These are phyloP conservation scores for Geodia barretti DNA, from an alignment of 37 sponge, comb jelly and placozoan species.

Conservation along the genomic window DNA sequence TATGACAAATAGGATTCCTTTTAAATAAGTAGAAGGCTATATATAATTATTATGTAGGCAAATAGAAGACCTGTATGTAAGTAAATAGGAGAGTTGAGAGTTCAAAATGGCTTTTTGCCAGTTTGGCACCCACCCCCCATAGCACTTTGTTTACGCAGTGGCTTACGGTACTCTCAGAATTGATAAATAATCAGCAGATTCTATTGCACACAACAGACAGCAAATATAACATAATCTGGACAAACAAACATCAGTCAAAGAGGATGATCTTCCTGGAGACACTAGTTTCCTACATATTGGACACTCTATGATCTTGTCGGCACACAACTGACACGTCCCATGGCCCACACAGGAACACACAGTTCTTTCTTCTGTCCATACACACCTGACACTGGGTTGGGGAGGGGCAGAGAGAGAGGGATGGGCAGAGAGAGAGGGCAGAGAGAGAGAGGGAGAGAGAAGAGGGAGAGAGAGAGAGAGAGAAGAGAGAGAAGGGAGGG, in stretches of 20 bases:
- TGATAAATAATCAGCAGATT: too few relatives aligned
- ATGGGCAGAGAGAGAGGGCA: background rate
- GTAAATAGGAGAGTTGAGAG: too few relatives aligned
- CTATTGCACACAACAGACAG: too few relatives aligned
- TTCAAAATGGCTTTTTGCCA: too few relatives aligned
- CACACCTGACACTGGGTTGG: conserved; percentile 85
- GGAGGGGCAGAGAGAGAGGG: background rate
- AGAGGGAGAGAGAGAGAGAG: background rate
- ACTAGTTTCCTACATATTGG: conserved; percentile 88
- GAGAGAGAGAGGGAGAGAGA: background rate
- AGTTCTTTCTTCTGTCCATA: conserved; percentile 86
- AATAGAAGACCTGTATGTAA: too few relatives aligned
- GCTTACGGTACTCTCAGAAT: too few relatives aligned
- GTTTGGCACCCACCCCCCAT: too few relatives aligned
- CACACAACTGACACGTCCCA: conserved; percentile 88
- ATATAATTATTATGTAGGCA: too few relatives aligned
- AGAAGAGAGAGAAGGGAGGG: background rate
- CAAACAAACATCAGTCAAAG: conserved; percentile 80
- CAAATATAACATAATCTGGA: too few relatives aligned
- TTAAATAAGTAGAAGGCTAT: too few relatives aligned
- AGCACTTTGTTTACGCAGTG: too few relatives aligned
- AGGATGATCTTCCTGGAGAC: conserved; percentile 77
- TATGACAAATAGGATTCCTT: too few relatives aligned
- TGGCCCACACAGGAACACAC: conserved; percentile 93
- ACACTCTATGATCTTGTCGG: conserved; percentile 81